These are phyloP conservation scores for Epinephelus lanceolatus DNA, from an alignment of 2,113 vertebrate genomes.

Conservation along the genomic window DNA sequence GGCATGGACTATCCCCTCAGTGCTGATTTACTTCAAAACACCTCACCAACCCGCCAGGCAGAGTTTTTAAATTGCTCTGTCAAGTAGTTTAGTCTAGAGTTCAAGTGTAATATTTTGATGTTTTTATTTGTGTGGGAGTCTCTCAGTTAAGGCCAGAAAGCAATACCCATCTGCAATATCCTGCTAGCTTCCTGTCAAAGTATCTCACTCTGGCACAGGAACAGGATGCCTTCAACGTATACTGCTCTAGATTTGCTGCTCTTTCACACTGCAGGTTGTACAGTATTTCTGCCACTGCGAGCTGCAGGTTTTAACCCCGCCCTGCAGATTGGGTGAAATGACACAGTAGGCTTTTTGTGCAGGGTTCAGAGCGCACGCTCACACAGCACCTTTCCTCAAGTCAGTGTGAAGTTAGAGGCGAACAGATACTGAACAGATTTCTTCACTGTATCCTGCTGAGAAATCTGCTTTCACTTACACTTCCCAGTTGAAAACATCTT, in stretches of 20 bases:
- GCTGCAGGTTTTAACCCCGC: slow-evolving; percentile 47
- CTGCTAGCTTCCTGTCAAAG: slow-evolving; percentile 27
- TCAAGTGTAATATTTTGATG: slow-evolving; percentile 41
- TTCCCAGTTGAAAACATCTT: slow-evolving; percentile 12
- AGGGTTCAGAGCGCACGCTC: slow-evolving; percentile 6
- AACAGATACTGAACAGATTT: slow-evolving; percentile 23
- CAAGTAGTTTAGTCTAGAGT: slow-evolving; percentile 39
- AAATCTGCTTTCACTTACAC: slow-evolving; percentile 44
- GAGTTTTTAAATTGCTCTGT: slow-evolving; percentile 45
- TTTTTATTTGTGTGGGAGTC: slow-evolving; percentile 38
- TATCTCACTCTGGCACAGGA: slow-evolving; percentile 2
- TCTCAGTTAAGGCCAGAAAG: background rate
- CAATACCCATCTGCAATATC: slow-evolving; percentile 32
- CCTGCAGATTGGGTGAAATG: slow-evolving; percentile 42
- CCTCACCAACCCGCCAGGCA: slow-evolving; percentile 31
- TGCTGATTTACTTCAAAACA: slow-evolving; percentile 64
- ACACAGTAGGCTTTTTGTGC: slow-evolving; percentile 67
- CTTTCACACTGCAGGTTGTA: slow-evolving; percentile 32
- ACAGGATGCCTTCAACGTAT: background rate
- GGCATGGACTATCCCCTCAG: slow-evolving; percentile 40
- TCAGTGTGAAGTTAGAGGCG: slow-evolving; percentile 36
- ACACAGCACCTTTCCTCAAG: slow-evolving; percentile 21
- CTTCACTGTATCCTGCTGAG: slow-evolving; percentile 8
- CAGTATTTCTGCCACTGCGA: slow-evolving; percentile 25
- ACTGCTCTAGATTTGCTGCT: background rate